Conservation (phyloP, 2,797 vertebrate genomes). For the Premnoplex brunnescens region DNA sequence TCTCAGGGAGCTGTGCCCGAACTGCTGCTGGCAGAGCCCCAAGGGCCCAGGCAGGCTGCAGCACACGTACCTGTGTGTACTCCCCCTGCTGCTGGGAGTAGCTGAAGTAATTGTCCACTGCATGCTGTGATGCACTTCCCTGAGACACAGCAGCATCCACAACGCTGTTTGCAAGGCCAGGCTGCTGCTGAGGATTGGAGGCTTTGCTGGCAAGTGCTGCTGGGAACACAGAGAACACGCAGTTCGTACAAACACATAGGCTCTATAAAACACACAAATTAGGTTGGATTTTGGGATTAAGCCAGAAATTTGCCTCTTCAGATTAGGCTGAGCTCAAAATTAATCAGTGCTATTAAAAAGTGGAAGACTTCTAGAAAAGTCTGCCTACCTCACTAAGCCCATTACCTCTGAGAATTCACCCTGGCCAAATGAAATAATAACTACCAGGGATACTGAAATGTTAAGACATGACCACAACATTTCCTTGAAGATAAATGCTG, state of each 20-base stretch:
- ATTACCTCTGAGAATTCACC: background rate
- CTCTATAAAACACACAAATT: background rate
- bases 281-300: background rate
- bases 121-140: slow-evolving; percentile 79
- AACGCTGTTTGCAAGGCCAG: slow-evolving; percentile 73
- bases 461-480: background rate
- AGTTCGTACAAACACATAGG: background rate
- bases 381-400: background rate
- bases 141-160: slow-evolving; percentile 76
- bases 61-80: slow-evolving; percentile 73
- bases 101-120: slow-evolving; percentile 79
- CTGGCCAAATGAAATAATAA: background rate
- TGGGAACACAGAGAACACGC: slow-evolving; percentile 7
- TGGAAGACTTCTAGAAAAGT: background rate
- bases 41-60: background rate
- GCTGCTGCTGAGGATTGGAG: slow-evolving; percentile 74
- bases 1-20: background rate
- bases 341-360: background rate
- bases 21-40: background rate
- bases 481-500: background rate
- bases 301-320: background rate
- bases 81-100: slow-evolving; percentile 88
- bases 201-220: slow-evolving; percentile 81
- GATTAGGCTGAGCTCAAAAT: background rate
- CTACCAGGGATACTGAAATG: background rate